Base-by-base conservation (phyloP, 2,113 vertebrate species). In the Lophura nycthemera region DNA sequence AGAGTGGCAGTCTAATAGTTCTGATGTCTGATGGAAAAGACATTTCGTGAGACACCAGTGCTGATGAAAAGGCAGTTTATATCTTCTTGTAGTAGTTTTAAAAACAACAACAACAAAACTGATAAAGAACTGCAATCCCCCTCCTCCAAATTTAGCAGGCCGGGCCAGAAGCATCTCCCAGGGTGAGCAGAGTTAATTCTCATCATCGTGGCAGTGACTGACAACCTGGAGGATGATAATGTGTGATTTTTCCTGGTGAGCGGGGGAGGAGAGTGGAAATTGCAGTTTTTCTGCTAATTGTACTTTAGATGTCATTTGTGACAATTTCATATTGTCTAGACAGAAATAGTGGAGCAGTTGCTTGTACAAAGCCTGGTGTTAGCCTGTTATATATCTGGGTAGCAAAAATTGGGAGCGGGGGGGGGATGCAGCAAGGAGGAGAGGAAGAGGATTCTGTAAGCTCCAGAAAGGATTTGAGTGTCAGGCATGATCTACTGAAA, bases 291-390 rank as follows among this genome's bases (percentile, higher is more conserved):
- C 89, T 95, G 48, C 67, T 97, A 97, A 97, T 98, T 98, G 97
- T 97, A 95, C 96, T 97, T 98, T 85, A 96, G 91, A 92, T 98
- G 93, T 96, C 97, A 96, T 93, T 97, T 97, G 92, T 98, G 96
- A 97, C 95, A 97, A 95, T 97, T 96, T 97, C 91, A 96, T 97
- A 96, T 98, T 97, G 97, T 98, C 97, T 98, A 98, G 97, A 98
- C 97, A 86, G 96, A 97, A 89, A 70, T 85, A 89, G 92, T 94
- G 82, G 91, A 97, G 91, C 95, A 97, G 87, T 96, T 96, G 90
- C 93, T 96, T 94, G 56, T 92, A 75, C 79, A 89, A 86, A 96
- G 88, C 91, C 64, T 93, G 38, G 87, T 92, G 93, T 88, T 96
- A 97, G 86, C 93, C 93, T 97, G 88, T 57, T 97, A 95, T 14